These are phyloP conservation scores for Trichacis sp. DNA, from an alignment of 2,888 invertebrate genomes.

Conservation along the genomic window DNA sequence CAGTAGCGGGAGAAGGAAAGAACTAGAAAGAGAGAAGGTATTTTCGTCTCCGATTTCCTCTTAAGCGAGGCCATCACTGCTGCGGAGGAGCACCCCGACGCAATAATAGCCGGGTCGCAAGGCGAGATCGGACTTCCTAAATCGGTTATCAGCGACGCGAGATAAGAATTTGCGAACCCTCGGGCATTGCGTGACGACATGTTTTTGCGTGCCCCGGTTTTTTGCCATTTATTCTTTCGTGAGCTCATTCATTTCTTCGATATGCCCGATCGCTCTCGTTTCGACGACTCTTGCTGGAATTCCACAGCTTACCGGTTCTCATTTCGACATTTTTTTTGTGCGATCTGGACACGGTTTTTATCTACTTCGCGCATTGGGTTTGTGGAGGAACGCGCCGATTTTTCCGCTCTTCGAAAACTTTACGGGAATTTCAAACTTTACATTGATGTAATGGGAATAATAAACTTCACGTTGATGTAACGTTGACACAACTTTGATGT, in stretches of 20 bases:
- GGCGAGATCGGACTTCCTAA: not conserved
- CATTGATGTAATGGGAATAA: too few relatives aligned
- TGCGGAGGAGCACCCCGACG: not conserved
- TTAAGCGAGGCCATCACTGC: constrained; percentile 55
- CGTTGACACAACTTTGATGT: too few relatives aligned
- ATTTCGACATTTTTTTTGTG: constrained; percentile 24
- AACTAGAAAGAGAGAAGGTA: too few relatives aligned
- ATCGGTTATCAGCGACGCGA: constrained; percentile 27
- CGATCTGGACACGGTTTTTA: constrained; percentile 20
- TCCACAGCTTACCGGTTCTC: constrained; percentile 20
- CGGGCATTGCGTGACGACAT: not conserved
- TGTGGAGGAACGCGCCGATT: constrained; percentile 13
- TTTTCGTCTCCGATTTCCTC: too few relatives aligned
- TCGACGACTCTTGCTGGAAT: constrained; percentile 33
- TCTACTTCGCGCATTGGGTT: constrained; percentile 37
- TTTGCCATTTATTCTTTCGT: not conserved
- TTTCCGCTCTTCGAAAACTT: too few relatives aligned
- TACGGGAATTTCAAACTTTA: too few relatives aligned
- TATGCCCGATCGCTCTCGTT: constrained; percentile 39
- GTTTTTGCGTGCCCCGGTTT: too few relatives aligned
- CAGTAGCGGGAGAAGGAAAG: too few relatives aligned
- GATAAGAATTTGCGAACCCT: constrained; percentile 52
- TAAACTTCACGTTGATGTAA: too few relatives aligned
- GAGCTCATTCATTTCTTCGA: constrained; percentile 37
- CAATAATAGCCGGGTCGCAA: not conserved